These are phyloP conservation scores for Drosophila takahashii DNA, from an alignment of 1,140 invertebrate species.

Conservation along the genomic window DNA sequence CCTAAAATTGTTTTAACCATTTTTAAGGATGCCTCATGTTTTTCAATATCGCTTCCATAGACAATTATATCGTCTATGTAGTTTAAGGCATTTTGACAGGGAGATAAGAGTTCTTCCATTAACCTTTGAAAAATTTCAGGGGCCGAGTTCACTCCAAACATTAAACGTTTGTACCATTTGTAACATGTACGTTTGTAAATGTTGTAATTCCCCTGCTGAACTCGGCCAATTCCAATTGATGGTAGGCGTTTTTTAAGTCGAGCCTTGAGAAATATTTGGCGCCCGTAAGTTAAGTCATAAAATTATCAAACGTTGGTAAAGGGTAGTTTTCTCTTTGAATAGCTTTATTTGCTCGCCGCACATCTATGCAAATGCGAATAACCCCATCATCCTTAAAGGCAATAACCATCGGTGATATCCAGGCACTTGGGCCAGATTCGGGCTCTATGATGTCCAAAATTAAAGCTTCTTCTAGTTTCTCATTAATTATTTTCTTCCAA, in stretches of 20 bases:
- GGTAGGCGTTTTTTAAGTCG: slow-evolving; percentile 9
- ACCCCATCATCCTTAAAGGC: slow-evolving; percentile 13
- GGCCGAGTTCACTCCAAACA: slow-evolving; percentile 19
- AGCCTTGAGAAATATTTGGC: slow-evolving; percentile 6
- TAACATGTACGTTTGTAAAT: too few species aligned
- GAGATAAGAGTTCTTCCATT: not conserved
- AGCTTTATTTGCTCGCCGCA: slow-evolving; percentile 21
- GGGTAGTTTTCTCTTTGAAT: slow-evolving; percentile 9
- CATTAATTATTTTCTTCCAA: too few species aligned
- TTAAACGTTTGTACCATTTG: slow-evolving; percentile 14
- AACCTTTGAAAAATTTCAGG: slow-evolving; percentile 14
- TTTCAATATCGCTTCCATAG: not conserved
- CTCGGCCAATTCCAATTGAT: slow-evolving; percentile 11
- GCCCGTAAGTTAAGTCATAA: slow-evolving; percentile 3
- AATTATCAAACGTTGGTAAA: slow-evolving; percentile 6
- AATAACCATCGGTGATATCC: slow-evolving; percentile 25
- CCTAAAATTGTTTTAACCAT: not conserved
- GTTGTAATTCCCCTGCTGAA: not conserved
- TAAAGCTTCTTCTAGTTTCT: slow-evolving; percentile 2
- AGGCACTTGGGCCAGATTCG: slow-evolving; percentile 15
- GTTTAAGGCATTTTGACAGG: not conserved
- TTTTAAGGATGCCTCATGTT: not conserved
- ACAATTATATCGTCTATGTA: not conserved
- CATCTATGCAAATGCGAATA: slow-evolving; percentile 24
- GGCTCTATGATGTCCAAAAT: slow-evolving; percentile 22